Conservation (phyloP, 2,113 vertebrate species). For the Oncorhynchus tshawytscha region DNA sequence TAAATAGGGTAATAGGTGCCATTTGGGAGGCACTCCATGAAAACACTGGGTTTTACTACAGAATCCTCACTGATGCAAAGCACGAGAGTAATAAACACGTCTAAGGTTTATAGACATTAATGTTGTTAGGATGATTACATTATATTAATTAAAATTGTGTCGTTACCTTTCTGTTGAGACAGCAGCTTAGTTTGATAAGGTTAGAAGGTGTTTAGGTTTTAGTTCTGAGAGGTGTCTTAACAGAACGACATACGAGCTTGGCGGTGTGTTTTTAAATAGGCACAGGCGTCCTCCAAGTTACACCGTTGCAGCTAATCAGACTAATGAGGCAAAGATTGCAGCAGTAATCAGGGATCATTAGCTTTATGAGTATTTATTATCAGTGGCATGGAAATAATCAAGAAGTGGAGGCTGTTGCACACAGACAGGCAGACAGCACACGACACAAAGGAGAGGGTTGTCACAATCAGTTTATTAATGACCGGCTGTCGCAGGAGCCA, state of each 20-base stretch:
- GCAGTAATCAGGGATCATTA: constrained; percentile 83
- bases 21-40: too few relatives aligned
- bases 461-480: constrained; percentile 78
- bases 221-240: constrained; percentile 41
- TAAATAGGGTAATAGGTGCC: too few relatives aligned
- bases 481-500: constrained; percentile 70
- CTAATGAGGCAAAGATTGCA: constrained; percentile 83
- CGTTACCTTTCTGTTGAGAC: neutral
- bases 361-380: constrained; percentile 85
- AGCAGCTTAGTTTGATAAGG: constrained; percentile 22
- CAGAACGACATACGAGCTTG: constrained; percentile 38
- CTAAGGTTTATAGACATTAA: constrained; percentile 33
- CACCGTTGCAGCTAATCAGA: constrained; percentile 78
- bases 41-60: constrained; percentile 36
- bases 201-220: constrained; percentile 34
- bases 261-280: constrained; percentile 70
- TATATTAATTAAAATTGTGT: constrained; percentile 17
- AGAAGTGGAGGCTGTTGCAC: constrained; percentile 58
- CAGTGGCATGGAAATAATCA: constrained; percentile 74
- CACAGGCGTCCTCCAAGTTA: constrained; percentile 63
- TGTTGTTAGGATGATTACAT: constrained; percentile 10
- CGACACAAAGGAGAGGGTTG: constrained; percentile 3
- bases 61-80: constrained; percentile 42
- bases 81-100: constrained; percentile 28
- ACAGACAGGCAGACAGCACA: constrained; percentile 60